Conservation (phyloP, 2,888 invertebrate genomes). For the Malthinus seriepunctatus region DNA sequence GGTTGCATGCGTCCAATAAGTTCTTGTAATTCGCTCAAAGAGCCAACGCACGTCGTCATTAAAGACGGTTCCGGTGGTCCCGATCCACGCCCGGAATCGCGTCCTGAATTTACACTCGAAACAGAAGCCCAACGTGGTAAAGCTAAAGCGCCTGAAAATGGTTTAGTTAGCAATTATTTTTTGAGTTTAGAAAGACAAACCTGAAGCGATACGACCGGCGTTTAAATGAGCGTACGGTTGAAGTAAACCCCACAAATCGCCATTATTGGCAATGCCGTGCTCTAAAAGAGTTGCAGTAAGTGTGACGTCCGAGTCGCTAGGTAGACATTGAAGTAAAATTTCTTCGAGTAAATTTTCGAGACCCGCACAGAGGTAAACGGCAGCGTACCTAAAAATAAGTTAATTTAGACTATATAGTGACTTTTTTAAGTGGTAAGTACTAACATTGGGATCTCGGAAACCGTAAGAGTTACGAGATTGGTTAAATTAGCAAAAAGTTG, state of each 20-base stretch:
- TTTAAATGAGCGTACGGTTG: conserved; percentile 91
- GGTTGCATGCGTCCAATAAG: conserved; percentile 66
- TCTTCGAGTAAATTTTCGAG: conserved; percentile 89
- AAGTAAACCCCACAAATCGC: conserved; percentile 86
- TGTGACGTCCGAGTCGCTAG: conserved; percentile 62
- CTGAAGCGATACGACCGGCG: conserved; percentile 85
- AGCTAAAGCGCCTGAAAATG: conserved; percentile 70
- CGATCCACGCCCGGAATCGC: conserved; percentile 53
- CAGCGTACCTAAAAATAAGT: conserved; percentile 68
- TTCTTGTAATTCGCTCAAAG: conserved; percentile 76
- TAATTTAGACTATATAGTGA: no score
- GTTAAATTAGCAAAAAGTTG: no score
- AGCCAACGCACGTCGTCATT: conserved; percentile 88
- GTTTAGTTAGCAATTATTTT: not conserved
- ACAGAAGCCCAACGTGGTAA: conserved; percentile 75
- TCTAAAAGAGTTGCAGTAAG: conserved; percentile 81
- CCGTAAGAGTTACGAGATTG: no score
- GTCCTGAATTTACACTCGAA: conserved; percentile 56
- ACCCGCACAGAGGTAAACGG: conserved; percentile 86
- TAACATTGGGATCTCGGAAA: no score
- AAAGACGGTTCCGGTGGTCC: conserved; percentile 68
- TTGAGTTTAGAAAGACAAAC: conserved; percentile 52
- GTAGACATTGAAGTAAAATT: conserved; percentile 72
- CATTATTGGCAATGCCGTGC: conserved; percentile 82
- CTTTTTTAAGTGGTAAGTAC: no score